phyloP scores from a whole-genome alignment of 2,797 vertebrate genomes.

The Mus minutoides region DNA sequence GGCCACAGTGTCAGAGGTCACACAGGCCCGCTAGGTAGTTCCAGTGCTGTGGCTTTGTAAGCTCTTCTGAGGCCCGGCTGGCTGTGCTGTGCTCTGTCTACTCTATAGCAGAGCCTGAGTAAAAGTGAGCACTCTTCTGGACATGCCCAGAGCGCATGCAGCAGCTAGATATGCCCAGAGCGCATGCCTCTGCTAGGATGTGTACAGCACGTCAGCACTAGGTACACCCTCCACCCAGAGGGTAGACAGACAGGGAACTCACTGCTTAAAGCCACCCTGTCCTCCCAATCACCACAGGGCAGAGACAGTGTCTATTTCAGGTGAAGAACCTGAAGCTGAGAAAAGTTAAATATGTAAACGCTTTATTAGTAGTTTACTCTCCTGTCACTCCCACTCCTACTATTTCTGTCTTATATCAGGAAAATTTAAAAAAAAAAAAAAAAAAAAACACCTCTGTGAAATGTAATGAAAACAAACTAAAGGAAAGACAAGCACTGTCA shows the following conservation, averaged over 20 bases:
- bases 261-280: neutral
- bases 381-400: neutral
- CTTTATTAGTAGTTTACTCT: neutral
- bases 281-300: neutral
- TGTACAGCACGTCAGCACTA: neutral
- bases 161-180: neutral
- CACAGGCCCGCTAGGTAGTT: neutral
- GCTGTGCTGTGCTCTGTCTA: neutral
- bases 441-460: neutral
- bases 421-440: neutral
- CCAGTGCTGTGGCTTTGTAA: neutral
- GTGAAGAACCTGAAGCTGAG: neutral
- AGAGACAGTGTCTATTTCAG: neutral
- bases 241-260: neutral
- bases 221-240: neutral
- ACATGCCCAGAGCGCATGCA: neutral
- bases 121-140: neutral
- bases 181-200: neutral
- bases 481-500: neutral
- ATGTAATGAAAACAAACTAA: conserved; percentile 3
- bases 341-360: neutral
- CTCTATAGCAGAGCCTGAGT: neutral
- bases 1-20: no score
- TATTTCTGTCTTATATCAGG: neutral
- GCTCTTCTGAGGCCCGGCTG: no score